Evolutionary conservation across 2,888 invertebrate genomes (phyloP).

Genomic region (Drosophila fulvimacula): DNA sequence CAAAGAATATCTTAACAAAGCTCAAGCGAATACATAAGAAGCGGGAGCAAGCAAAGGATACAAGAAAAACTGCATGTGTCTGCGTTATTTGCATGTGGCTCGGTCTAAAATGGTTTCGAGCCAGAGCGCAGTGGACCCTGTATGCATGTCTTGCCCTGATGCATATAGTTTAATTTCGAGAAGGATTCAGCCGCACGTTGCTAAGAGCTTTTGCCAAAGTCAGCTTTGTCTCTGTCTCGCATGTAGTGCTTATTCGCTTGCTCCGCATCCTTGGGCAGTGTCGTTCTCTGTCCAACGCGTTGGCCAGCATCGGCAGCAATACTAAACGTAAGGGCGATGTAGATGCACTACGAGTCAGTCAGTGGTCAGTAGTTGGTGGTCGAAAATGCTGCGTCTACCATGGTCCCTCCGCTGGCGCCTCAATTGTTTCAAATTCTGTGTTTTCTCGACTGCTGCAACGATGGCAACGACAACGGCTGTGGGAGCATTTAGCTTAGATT

Average conservation of each 20-base stretch:
- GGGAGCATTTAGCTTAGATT: constrained; percentile 78
- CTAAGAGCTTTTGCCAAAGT: constrained; percentile 70
- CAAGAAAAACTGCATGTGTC: constrained; percentile 79
- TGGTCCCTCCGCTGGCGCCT: constrained; percentile 64
- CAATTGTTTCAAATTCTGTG: constrained; percentile 79
- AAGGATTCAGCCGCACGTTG: constrained; percentile 77
- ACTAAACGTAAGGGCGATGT: constrained; percentile 55
- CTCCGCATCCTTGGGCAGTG: constrained; percentile 27
- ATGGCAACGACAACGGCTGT: constrained; percentile 49
- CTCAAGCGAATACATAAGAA: constrained; percentile 72
- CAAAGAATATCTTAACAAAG: constrained; percentile 80
- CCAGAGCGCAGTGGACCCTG: constrained; percentile 35
- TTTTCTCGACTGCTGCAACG: constrained; percentile 56
- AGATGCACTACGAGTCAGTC: constrained; percentile 65
- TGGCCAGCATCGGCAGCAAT: constrained; percentile 44
- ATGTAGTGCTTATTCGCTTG: constrained; percentile 16
- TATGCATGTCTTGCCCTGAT: constrained; percentile 71
- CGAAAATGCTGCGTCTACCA: constrained; percentile 79
- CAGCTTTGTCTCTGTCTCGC: constrained; percentile 42
- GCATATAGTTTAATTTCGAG: constrained; percentile 80
- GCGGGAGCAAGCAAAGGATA: constrained; percentile 56
- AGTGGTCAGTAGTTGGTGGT: constrained; percentile 80
- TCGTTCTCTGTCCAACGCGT: constrained; percentile 48
- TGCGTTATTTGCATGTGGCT: constrained; percentile 80
- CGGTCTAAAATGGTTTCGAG: constrained; percentile 65